Percentiles rank a stretch among this genome's conserved stretches.
Conservation (phyloP, 2,888 invertebrate species). For the Melanchra persicariae region DNA sequence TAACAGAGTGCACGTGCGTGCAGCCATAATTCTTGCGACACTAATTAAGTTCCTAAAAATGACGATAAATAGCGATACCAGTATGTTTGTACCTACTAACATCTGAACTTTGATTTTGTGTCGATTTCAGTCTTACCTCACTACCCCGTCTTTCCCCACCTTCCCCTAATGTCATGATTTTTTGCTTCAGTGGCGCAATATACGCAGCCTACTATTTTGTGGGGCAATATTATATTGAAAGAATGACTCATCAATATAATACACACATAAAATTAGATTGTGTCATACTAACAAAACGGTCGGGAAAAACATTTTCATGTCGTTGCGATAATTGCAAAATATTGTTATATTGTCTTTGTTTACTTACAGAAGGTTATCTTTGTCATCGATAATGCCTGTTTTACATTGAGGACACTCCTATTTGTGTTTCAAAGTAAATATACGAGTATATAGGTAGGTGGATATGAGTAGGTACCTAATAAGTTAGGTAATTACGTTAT, state of each 20-base stretch:
- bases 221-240: conserved; percentile 5
- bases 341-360: not conserved
- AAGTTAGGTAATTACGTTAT: too few species aligned
- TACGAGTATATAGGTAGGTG: too few species aligned
- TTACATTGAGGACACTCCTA: not conserved
- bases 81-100: too few species aligned
- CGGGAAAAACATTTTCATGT: not conserved
- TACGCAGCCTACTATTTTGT: conserved; percentile 16
- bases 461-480: not conserved
- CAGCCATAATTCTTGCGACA: too few species aligned
- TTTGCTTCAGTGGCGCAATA: conserved; percentile 29
- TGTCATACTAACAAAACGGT: not conserved
- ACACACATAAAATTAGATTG: not conserved
- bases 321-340: not conserved
- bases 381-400: not conserved
- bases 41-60: too few species aligned
- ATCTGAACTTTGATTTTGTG: too few species aligned
- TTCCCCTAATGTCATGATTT: not conserved
- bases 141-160: too few species aligned
- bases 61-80: too few species aligned
- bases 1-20: too few species aligned
- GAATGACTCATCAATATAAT: too few species aligned
- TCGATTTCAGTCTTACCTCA: too few species aligned
- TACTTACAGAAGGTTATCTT: conserved; percentile 4
- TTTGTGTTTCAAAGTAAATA: not conserved